Conservation (phyloP, 2,888 invertebrate genomes). For the Drosophila niveifrons region DNA sequence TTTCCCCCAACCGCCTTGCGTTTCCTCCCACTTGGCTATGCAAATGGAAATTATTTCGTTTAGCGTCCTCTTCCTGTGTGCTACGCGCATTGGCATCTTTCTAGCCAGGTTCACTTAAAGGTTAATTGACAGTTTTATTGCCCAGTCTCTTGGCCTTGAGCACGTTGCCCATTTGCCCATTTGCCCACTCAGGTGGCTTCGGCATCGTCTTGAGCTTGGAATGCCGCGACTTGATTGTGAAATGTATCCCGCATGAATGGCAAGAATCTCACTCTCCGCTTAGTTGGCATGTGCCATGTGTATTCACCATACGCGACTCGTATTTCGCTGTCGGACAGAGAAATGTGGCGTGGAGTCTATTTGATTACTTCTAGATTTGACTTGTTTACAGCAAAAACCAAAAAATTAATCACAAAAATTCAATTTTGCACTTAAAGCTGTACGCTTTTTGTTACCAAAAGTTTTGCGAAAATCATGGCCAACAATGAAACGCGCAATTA, state of each 20-base stretch:
- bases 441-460: constrained; percentile 51
- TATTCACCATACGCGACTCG: not conserved
- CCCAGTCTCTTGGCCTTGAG: constrained; percentile 47
- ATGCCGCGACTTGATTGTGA: constrained; percentile 44
- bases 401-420: constrained; percentile 68
- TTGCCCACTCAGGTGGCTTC: constrained; percentile 26
- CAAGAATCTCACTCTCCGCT: constrained; percentile 17
- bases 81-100: constrained; percentile 46
- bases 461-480: constrained; percentile 61
- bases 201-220: constrained; percentile 1
- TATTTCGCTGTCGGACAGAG: not conserved
- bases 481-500: constrained; percentile 75
- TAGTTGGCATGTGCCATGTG: constrained; percentile 51
- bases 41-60: constrained; percentile 67
- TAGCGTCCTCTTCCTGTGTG: constrained; percentile 35
- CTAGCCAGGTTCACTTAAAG: constrained; percentile 64
- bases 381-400: constrained; percentile 4
- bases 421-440: constrained; percentile 73
- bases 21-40: constrained; percentile 25
- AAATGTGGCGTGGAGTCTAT: not conserved
- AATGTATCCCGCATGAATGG: constrained; percentile 16
- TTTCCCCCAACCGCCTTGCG: constrained; percentile 3
- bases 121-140: constrained; percentile 83
- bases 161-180: constrained; percentile 29
- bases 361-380: constrained; percentile 2